Evolutionary conservation across 2,888 invertebrate species (phyloP).

Genomic region (Brachylomia viminalis): DNA sequence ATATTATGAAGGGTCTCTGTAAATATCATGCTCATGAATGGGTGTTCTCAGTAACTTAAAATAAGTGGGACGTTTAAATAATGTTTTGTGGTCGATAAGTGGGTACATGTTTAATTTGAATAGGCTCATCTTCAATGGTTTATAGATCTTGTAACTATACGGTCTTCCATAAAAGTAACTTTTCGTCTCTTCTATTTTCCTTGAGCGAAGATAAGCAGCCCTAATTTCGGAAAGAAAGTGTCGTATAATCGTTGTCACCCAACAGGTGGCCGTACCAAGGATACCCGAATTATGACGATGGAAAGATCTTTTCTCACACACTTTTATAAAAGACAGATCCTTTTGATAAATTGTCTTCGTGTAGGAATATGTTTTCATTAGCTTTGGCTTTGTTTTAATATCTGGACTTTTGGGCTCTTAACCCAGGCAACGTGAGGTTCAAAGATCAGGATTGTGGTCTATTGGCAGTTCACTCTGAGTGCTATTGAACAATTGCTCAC

Average conservation of each 20-base stretch:
- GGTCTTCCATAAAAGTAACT: not conserved
- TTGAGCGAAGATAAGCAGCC: conserved; percentile 41
- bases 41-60: not conserved
- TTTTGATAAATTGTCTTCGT: conserved; percentile 2
- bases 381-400: not conserved
- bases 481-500: not conserved
- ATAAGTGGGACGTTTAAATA: not conserved
- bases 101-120: not conserved
- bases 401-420: not conserved
- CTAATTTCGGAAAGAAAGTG: conserved; percentile 53
- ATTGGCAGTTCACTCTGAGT: not conserved
- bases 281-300: conserved; percentile 23
- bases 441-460: conserved; percentile 6
- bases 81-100: not conserved
- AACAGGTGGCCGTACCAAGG: conserved; percentile 61
- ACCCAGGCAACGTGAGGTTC: not conserved
- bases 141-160: not conserved
- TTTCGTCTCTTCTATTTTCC: conserved; percentile 16
- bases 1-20: not conserved
- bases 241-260: conserved; percentile 57
- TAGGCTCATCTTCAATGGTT: not conserved
- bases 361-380: not conserved
- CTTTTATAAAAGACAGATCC: conserved; percentile 10
- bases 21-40: conserved; percentile 8
- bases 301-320: conserved; percentile 20